These are phyloP conservation scores for Polyommatus icarus DNA, from an alignment of 2,888 invertebrate genomes.

Conservation along the genomic window DNA sequence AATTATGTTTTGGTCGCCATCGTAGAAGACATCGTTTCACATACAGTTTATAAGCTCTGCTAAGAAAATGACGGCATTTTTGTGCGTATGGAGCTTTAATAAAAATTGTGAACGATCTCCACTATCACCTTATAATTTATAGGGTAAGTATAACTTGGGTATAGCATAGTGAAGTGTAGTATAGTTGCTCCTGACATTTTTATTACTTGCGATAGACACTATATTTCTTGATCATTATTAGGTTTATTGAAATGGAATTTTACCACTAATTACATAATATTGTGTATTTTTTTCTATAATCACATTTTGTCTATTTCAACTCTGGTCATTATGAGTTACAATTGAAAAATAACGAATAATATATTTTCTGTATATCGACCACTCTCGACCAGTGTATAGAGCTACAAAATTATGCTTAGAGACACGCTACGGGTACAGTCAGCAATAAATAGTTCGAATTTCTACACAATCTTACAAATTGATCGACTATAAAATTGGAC, in stretches of 20 bases:
- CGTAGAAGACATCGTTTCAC: neutral
- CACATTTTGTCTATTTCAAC: neutral
- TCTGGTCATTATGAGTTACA: neutral
- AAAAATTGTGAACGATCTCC: neutral
- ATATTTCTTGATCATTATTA: neutral
- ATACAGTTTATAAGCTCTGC: neutral
- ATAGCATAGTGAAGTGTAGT: neutral
- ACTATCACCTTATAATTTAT: neutral
- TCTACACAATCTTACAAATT: slow-evolving; percentile 20
- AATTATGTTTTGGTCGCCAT: neutral
- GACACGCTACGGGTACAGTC: slow-evolving; percentile 20
- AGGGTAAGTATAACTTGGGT: neutral
- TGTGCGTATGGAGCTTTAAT: neutral
- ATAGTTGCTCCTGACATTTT: neutral
- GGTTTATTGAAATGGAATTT: neutral
- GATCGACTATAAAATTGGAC: slow-evolving; percentile 29
- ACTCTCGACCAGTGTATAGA: slow-evolving; percentile 7
- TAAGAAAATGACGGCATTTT: neutral
- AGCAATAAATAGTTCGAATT: slow-evolving; percentile 24
- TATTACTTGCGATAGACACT: neutral
- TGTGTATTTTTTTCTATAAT: too few relatives aligned
- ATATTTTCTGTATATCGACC: slow-evolving; percentile 12
- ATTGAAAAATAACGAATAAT: neutral
- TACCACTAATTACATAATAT: too few relatives aligned
- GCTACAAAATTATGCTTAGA: slow-evolving; percentile 28